phyloP scores from a whole-genome alignment of 2,888 invertebrate genomes.

The Eumacrocentrus americanus region DNA sequence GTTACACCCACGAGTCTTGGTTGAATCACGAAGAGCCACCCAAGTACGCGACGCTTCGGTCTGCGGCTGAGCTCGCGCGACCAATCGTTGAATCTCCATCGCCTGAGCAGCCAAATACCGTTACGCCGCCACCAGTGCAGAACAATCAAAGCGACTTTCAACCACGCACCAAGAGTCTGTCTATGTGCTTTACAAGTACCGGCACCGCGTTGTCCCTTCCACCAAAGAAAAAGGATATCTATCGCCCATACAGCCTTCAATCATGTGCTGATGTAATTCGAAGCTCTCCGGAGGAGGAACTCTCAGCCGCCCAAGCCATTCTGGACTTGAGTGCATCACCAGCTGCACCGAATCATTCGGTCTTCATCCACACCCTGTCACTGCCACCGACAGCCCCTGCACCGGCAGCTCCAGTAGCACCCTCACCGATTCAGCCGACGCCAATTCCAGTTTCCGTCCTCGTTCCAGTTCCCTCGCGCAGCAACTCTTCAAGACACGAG shows the following conservation, averaged over 20 bases:
- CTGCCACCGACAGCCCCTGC: constrained; percentile 62
- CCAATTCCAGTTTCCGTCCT: constrained; percentile 55
- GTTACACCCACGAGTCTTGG: constrained; percentile 59
- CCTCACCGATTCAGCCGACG: constrained; percentile 29
- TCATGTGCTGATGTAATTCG: constrained; percentile 63
- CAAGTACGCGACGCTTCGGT: constrained; percentile 65
- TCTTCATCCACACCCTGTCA: constrained; percentile 64
- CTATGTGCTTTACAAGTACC: constrained; percentile 86
- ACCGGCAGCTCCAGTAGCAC: constrained; percentile 44
- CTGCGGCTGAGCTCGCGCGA: constrained; percentile 63
- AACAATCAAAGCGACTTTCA: constrained; percentile 41
- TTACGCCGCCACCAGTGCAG: constrained; percentile 50
- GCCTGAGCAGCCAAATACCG: constrained; percentile 36
- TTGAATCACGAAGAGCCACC: constrained; percentile 62
- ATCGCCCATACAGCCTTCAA: constrained; percentile 78
- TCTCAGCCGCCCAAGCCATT: constrained; percentile 88
- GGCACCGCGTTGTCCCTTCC: constrained; percentile 83
- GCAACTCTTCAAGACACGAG: constrained; percentile 40
- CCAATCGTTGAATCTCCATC: constrained; percentile 49
- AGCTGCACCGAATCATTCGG: constrained; percentile 63
- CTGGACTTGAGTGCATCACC: constrained; percentile 88
- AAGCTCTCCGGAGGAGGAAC: constrained; percentile 78
- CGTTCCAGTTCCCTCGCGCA: constrained; percentile 51
- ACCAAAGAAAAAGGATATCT: constrained; percentile 90
- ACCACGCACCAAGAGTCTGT: constrained; percentile 68